A percentile compares a stretch with the other conserved stretches of the same genome.
These are phyloP conservation scores for Holacanthella duospinosa DNA, from an alignment of 2,888 invertebrate species.

Conservation along the genomic window DNA sequence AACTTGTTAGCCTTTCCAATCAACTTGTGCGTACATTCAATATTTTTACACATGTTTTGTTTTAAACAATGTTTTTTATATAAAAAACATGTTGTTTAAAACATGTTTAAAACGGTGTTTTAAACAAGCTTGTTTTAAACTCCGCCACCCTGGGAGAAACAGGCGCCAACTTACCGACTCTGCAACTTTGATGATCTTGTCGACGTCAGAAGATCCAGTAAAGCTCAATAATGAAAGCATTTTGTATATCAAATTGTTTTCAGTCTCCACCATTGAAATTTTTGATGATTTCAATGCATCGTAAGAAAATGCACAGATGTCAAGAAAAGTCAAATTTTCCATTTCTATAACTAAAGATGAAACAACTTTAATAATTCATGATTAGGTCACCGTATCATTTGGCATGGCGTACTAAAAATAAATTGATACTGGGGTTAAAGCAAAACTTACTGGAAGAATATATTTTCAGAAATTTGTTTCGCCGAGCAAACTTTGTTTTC, in stretches of 20 bases:
- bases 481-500: conserved; percentile 43
- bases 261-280: not conserved
- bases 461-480: conserved; percentile 41
- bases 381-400: too few species aligned
- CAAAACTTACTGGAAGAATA: conserved; percentile 18
- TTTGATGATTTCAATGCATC: conserved; percentile 6
- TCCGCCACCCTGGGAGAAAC: too few species aligned
- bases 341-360: conserved; percentile 8
- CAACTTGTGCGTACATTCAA: too few species aligned
- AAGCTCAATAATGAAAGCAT: not conserved
- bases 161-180: conserved; percentile 10
- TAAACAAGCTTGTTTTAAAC: too few species aligned
- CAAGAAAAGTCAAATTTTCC: conserved; percentile 13
- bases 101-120: too few species aligned
- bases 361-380: not conserved
- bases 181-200: not conserved
- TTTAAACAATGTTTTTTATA: too few species aligned
- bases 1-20: too few species aligned
- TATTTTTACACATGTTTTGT: too few species aligned
- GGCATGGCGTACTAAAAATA: not conserved
- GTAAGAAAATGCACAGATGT: conserved; percentile 24
- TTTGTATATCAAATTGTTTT: not conserved
- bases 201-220: not conserved
- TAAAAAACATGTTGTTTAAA: not conserved
- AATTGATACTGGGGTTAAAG: too few species aligned